Conservation (phyloP, 1,140 invertebrate genomes). For the Platorchestia sp. region DNA sequence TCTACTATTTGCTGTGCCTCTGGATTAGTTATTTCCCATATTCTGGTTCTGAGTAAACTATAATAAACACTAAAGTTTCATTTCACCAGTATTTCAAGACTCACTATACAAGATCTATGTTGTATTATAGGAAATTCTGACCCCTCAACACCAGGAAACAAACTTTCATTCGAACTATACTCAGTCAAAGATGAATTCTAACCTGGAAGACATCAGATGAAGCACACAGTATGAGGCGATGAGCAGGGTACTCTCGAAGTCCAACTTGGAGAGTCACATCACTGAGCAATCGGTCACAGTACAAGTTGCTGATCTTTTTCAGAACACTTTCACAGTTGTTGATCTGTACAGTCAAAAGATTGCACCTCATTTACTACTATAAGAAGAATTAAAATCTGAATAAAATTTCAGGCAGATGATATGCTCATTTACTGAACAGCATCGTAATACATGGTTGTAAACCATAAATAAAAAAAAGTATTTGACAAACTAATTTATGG, state of each 20-base stretch:
- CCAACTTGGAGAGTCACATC: conserved; percentile 87
- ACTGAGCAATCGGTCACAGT: conserved; percentile 87
- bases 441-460: not conserved
- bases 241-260: conserved; percentile 85
- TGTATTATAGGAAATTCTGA: too few relatives aligned
- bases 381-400: not conserved
- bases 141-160: not conserved
- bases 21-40: too few relatives aligned
- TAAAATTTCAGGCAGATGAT: not conserved
- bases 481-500: not conserved
- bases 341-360: conserved; percentile 57
- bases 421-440: too few relatives aligned
- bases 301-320: conserved; percentile 84
- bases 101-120: too few relatives aligned
- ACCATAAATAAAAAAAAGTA: not conserved
- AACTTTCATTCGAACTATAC: not conserved
- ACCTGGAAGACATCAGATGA: conserved; percentile 95
- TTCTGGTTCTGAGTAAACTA: too few relatives aligned
- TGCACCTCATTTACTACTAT: not conserved
- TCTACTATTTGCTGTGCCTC: too few relatives aligned
- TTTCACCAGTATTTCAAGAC: not conserved
- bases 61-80: not conserved
- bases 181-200: too few relatives aligned
- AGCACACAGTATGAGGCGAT: conserved; percentile 92
- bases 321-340: conserved; percentile 85